phyloP scores from a whole-genome alignment of 2,888 invertebrate genomes.

The Melangyna quadrimaculata region DNA sequence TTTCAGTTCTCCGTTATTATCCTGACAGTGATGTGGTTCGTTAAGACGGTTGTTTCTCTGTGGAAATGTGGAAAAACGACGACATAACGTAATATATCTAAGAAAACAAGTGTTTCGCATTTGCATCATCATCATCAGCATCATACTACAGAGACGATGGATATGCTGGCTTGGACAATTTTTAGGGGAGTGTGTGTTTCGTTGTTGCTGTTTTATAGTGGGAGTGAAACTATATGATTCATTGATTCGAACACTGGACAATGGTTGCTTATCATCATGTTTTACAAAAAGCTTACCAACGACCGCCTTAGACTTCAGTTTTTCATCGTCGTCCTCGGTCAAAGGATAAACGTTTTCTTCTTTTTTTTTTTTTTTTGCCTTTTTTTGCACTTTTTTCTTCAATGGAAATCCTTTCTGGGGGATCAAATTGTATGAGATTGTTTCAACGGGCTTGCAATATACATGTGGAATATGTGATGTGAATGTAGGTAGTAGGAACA shows the following conservation, averaged over 20 bases:
- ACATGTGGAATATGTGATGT: conserved; percentile 5
- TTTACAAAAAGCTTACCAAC: conserved; percentile 72
- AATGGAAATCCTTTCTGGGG: background rate
- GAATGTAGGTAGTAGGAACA: background rate
- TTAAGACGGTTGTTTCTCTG: conserved; percentile 64
- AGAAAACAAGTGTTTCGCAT: conserved; percentile 64
- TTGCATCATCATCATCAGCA: conserved; percentile 45
- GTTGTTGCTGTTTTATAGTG: conserved; percentile 25
- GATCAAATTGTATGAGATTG: background rate
- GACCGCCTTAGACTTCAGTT: conserved; percentile 73
- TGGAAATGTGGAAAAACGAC: conserved; percentile 47
- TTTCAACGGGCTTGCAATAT: background rate
- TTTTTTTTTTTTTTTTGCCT: conserved; percentile 35
- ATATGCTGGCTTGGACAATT: conserved; percentile 50
- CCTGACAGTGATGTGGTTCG: conserved; percentile 69
- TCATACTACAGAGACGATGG: no score
- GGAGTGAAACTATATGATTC: conserved; percentile 68
- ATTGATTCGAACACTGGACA: conserved; percentile 64
- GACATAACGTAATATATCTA: conserved; percentile 14
- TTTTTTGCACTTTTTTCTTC: background rate
- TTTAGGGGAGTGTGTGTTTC: conserved; percentile 53
- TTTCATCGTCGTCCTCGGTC: conserved; percentile 56
- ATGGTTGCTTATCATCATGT: conserved; percentile 65
- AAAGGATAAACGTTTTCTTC: conserved; percentile 66
- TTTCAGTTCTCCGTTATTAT: conserved; percentile 71